Conservation (phyloP, 2,888 invertebrate genomes). For the Yponomeuta malinellus region DNA sequence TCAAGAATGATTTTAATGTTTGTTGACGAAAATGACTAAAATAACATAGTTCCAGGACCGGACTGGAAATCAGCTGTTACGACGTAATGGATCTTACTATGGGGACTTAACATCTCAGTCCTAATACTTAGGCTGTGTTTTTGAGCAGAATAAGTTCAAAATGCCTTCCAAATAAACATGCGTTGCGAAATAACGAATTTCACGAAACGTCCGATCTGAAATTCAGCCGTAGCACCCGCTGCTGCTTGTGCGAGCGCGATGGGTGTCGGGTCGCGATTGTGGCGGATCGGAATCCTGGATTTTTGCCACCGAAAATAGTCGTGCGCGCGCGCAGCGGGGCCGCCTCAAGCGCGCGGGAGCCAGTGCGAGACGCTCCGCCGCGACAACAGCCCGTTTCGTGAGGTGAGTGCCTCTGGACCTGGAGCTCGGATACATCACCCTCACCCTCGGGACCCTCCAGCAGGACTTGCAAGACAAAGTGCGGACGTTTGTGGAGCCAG, state of each 20-base stretch:
- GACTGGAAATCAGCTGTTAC: too few species aligned
- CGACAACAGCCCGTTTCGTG: conserved; percentile 70
- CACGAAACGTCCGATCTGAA: not conserved
- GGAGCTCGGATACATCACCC: conserved; percentile 54
- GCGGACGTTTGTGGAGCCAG: conserved; percentile 16
- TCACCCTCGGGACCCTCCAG: conserved; percentile 9
- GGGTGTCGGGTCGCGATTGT: conserved; percentile 44
- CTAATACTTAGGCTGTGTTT: too few species aligned
- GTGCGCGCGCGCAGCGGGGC: conserved; percentile 58
- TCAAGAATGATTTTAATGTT: too few species aligned
- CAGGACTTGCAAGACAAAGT: not conserved
- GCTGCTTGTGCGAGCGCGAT: conserved; percentile 51
- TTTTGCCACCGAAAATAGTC: conserved; percentile 75
- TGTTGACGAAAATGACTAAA: too few species aligned
- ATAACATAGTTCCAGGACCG: too few species aligned
- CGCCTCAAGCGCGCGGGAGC: conserved; percentile 58
- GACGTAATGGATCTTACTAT: too few species aligned
- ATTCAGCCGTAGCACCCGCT: not conserved
- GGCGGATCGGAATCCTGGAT: conserved; percentile 65
- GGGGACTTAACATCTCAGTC: too few species aligned
- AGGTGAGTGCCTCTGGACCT: conserved; percentile 53
- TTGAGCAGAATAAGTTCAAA: too few species aligned
- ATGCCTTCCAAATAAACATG: too few species aligned
- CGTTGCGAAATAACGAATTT: not conserved
- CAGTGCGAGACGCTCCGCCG: conserved; percentile 76